Evolutionary conservation across 1,140 invertebrate species (phyloP).

Genomic region (Ephestia elutella): DNA sequence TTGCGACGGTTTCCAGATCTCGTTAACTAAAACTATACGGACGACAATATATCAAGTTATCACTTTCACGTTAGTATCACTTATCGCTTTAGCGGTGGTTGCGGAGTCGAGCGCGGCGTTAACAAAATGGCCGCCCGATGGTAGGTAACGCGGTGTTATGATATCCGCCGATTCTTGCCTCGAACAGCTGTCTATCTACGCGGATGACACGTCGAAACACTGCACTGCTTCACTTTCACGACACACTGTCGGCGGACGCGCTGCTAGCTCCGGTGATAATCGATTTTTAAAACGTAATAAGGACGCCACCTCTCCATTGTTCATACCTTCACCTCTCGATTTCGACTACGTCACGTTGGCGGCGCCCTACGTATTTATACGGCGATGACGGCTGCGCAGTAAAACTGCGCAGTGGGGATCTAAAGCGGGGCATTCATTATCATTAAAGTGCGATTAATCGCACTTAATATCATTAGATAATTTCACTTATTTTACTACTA

Average conservation of each 20-base stretch:
- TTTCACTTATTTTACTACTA: no score
- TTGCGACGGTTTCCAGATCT: conserved; percentile 29
- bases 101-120: conserved; percentile 41
- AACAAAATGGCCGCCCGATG: conserved; percentile 58
- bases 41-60: conserved; percentile 43
- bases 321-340: conserved; percentile 67
- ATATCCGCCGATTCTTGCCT: conserved; percentile 50
- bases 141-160: conserved; percentile 24
- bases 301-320: conserved; percentile 70
- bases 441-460: no score
- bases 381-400: conserved; percentile 54
- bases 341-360: conserved; percentile 64
- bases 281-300: conserved; percentile 60
- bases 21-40: conserved; percentile 34
- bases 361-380: conserved; percentile 53
- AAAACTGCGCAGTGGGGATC: conserved; percentile 48
- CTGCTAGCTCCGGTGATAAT: conserved; percentile 71
- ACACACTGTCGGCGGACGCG: conserved; percentile 56
- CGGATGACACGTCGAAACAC: conserved; percentile 72
- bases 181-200: conserved; percentile 64
- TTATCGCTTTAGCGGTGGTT: conserved; percentile 53
- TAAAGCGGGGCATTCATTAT: conserved; percentile 38
- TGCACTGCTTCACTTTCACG: conserved; percentile 65
- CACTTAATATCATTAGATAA: no score
- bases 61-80: conserved; percentile 18